Conservation (phyloP, 2,113 vertebrate genomes). For the Tyto alba region DNA sequence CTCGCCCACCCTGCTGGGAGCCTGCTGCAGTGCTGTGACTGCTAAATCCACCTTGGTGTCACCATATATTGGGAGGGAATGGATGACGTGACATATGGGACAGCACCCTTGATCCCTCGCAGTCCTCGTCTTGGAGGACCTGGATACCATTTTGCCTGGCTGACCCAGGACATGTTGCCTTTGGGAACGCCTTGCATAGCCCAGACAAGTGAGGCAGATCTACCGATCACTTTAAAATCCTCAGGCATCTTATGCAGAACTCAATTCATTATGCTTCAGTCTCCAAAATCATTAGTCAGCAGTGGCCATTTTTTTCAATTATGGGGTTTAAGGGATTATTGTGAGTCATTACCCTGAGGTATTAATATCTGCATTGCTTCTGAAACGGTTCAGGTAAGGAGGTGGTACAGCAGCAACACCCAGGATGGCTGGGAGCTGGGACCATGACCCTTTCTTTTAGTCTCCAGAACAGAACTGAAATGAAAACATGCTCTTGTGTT, state of each 20-base stretch:
- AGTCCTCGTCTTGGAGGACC: background rate
- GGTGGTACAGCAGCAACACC: background rate
- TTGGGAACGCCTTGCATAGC: background rate
- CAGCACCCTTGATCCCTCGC: background rate
- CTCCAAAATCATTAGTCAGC: slow-evolving; percentile 8
- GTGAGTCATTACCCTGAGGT: background rate
- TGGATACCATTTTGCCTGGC: background rate
- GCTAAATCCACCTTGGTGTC: background rate
- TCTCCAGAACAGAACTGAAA: background rate
- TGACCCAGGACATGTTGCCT: background rate
- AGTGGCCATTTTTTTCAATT: slow-evolving; percentile 15
- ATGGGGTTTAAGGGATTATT: background rate
- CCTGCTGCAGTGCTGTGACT: background rate
- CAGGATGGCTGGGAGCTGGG: background rate
- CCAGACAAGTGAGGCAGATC: background rate
- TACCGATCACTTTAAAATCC: background rate
- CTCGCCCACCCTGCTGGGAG: background rate
- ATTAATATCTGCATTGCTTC: background rate
- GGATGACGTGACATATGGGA: background rate
- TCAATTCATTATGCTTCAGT: background rate
- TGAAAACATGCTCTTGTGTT: background rate
- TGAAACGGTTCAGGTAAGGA: background rate
- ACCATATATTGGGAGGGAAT: background rate
- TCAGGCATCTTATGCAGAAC: background rate
- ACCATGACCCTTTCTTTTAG: background rate